phyloP scores from a whole-genome alignment of 2,113 vertebrate genomes.

The Formicarius rufipectus region DNA sequence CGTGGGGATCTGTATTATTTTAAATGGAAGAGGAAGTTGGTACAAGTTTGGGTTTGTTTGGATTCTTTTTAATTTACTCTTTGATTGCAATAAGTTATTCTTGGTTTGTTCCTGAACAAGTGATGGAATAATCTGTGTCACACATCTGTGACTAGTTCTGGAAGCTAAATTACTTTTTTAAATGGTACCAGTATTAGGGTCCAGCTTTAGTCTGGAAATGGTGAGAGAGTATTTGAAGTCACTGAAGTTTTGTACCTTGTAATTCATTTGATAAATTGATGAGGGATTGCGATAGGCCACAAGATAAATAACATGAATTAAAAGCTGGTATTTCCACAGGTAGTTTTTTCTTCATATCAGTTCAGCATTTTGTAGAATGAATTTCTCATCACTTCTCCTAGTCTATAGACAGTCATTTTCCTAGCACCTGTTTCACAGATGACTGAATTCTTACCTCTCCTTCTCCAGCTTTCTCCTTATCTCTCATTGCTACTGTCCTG shows the following conservation, averaged over 20 bases:
- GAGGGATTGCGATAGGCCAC: not conserved
- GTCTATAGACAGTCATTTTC: not conserved
- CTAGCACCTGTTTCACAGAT: not conserved
- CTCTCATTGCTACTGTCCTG: not conserved
- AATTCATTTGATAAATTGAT: not conserved
- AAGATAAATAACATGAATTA: not conserved
- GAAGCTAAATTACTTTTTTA: not conserved
- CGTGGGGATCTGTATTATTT: not conserved
- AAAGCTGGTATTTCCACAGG: not conserved
- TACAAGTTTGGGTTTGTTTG: not conserved
- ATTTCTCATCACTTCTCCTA: not conserved
- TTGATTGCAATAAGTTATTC: constrained; percentile 63
- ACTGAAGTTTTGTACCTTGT: not conserved
- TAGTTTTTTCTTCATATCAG: not conserved
- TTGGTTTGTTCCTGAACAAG: constrained; percentile 58
- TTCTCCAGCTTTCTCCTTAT: not conserved
- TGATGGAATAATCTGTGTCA: constrained; percentile 25
- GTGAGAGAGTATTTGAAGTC: not conserved
- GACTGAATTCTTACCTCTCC: not conserved
- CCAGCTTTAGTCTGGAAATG: not conserved
- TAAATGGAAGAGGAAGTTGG: not conserved
- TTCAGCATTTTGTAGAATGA: not conserved
- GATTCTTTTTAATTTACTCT: not conserved
- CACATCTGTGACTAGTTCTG: not conserved
- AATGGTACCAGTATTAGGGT: not conserved